phyloP scores from a whole-genome alignment of 2,888 invertebrate genomes.

The Caradrina clavipalpis region DNA sequence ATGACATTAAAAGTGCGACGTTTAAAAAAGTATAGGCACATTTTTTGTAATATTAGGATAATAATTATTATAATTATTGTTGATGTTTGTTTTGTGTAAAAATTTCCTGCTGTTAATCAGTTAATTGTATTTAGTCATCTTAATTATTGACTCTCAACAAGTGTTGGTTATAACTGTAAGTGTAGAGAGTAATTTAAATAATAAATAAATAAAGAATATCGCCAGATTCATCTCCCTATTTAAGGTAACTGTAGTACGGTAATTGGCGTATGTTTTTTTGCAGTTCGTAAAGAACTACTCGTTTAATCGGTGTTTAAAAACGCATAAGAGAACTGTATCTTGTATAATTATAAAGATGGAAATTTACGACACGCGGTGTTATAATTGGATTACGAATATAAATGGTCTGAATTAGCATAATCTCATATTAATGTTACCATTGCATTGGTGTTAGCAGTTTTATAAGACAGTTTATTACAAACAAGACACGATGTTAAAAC shows the following conservation, averaged over 20 bases:
- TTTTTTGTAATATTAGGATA: too few relatives aligned
- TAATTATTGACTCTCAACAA: too few relatives aligned
- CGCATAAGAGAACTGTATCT: slow-evolving; percentile 20
- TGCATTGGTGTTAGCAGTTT: slow-evolving; percentile 29
- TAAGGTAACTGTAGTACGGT: neutral
- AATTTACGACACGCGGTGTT: slow-evolving; percentile 37
- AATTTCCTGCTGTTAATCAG: too few relatives aligned
- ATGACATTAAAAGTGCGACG: too few relatives aligned
- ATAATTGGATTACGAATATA: slow-evolving; percentile 57
- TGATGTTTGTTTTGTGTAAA: too few relatives aligned
- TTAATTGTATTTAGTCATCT: too few relatives aligned
- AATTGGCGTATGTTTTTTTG: neutral
- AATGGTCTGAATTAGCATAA: slow-evolving; percentile 45
- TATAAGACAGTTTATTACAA: slow-evolving; percentile 27
- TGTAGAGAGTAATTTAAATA: too few relatives aligned
- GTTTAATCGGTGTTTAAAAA: slow-evolving; percentile 23
- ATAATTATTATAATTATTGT: too few relatives aligned
- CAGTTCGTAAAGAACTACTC: neutral
- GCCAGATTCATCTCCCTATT: neutral
- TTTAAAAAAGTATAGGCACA: too few relatives aligned
- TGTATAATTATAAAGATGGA: slow-evolving; percentile 14
- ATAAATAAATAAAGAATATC: neutral
- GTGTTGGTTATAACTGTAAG: too few relatives aligned
- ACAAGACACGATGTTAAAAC: neutral
- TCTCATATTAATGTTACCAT: slow-evolving; percentile 31